phyloP scores from a whole-genome alignment of 2,113 vertebrate genomes.

The Phasianus colchicus region DNA sequence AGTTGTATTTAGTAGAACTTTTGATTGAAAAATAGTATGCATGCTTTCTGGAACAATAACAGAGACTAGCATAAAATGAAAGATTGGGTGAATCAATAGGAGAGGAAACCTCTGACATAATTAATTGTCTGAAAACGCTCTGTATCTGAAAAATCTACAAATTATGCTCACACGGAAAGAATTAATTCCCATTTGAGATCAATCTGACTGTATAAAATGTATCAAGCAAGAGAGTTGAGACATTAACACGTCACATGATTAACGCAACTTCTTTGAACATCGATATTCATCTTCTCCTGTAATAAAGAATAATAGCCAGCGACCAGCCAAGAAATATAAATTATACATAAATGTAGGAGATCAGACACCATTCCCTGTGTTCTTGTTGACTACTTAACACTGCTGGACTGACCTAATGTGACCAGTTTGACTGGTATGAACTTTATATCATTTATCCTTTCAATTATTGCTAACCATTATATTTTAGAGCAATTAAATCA shows the following conservation, averaged over 20 bases:
- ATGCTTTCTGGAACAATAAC: background rate
- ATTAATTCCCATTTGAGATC: conserved; percentile 23
- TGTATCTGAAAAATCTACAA: conserved; percentile 36
- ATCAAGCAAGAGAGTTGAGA: background rate
- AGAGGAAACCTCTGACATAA: conserved; percentile 6
- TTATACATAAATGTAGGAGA: background rate
- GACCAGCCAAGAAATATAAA: background rate
- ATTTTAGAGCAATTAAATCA: background rate
- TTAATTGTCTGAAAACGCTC: background rate
- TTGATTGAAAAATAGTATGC: background rate
- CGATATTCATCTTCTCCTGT: background rate
- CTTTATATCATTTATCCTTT: background rate
- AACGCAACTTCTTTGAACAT: conserved; percentile 3
- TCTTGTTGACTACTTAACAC: background rate
- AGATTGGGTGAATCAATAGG: background rate
- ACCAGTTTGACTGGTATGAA: background rate
- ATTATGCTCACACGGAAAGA: background rate
- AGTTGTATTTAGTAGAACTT: background rate
- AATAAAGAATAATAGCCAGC: background rate
- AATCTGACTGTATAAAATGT: background rate
- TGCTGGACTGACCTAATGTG: background rate
- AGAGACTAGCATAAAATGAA: conserved; percentile 3
- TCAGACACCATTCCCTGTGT: background rate
- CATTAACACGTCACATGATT: background rate
- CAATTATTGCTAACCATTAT: background rate